Percentiles rank a stretch among this genome's conserved stretches.
phyloP scores from a whole-genome alignment of 2,113 vertebrate species.

The Pelecanus crispus region DNA sequence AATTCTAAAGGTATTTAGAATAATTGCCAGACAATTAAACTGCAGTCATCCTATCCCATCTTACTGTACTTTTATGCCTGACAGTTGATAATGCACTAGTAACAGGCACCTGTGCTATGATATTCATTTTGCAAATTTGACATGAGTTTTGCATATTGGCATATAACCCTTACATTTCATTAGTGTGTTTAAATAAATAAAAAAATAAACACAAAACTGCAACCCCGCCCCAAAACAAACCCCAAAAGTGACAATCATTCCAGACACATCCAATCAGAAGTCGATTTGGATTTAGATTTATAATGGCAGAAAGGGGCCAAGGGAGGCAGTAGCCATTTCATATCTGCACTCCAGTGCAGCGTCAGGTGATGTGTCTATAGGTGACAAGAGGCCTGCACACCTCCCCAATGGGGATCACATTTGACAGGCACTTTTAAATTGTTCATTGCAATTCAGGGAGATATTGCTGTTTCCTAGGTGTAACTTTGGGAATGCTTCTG shows the following conservation, averaged over 20 bases:
- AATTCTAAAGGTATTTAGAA: background rate
- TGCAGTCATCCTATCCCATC: background rate
- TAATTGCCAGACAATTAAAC: background rate
- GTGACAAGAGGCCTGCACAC: background rate
- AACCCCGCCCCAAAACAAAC: rapidly evolving
- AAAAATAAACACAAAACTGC: rapidly evolving
- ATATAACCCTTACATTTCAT: background rate
- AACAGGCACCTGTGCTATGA: background rate
- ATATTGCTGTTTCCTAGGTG: background rate
- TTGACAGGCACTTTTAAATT: background rate
- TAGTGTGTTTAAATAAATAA: background rate
- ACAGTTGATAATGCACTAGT: background rate
- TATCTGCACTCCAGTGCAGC: background rate
- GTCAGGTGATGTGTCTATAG: background rate
- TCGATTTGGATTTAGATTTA: background rate
- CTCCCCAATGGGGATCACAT: background rate
- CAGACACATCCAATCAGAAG: background rate
- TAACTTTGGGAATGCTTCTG: background rate
- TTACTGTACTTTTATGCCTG: background rate
- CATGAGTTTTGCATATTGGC: background rate
- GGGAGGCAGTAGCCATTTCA: background rate
- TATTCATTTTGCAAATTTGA: background rate
- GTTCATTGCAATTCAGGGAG: background rate
- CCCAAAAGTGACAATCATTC: background rate
- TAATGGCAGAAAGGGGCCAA: background rate